Conservation (phyloP, 64 coral and sea anemone genomes). For the Pachyseris speciosa region DNA sequence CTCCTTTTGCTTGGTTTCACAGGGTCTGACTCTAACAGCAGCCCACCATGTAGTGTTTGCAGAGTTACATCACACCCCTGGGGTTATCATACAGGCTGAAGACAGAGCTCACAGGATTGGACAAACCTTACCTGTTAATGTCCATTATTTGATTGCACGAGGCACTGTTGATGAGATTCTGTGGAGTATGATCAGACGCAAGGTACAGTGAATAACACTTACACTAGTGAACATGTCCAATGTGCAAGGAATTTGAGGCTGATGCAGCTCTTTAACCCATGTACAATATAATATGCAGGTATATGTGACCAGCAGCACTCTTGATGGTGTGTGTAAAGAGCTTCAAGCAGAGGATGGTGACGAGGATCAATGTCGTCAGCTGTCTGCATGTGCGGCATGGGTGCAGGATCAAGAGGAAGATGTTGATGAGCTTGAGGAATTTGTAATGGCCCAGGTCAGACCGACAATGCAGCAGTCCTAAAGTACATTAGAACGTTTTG, state of each 20-base stretch:
- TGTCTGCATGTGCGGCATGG: conserved; percentile 90
- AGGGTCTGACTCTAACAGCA: conserved; percentile 96
- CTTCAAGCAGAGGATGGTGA: conserved; percentile 78
- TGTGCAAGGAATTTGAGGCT: too few species aligned
- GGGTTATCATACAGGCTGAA: conserved; percentile 95
- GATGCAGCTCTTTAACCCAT: background rate
- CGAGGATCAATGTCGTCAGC: conserved; percentile 69
- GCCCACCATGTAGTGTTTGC: conserved; percentile 96
- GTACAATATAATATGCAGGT: conserved; percentile 3
- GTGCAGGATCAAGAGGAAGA: conserved; percentile 73
- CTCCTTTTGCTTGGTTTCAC: background rate
- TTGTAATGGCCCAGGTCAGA: conserved; percentile 75
- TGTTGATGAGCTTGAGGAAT: conserved; percentile 53
- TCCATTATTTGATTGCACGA: conserved; percentile 93
- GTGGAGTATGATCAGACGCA: conserved; percentile 85
- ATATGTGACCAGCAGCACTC: conserved; percentile 76
- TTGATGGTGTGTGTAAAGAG: conserved; percentile 85
- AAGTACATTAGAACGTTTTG: too few species aligned
- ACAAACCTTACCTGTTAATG: conserved; percentile 85
- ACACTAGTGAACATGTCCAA: too few species aligned
- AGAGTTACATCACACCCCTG: conserved; percentile 92
- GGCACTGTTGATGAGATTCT: conserved; percentile 94
- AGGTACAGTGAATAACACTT: conserved; percentile 45
- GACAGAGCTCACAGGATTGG: conserved; percentile 97
- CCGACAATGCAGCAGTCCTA: background rate